These are phyloP conservation scores for Leptinotarsa undecemlineata DNA, from an alignment of 1,140 invertebrate species.

Conservation along the genomic window DNA sequence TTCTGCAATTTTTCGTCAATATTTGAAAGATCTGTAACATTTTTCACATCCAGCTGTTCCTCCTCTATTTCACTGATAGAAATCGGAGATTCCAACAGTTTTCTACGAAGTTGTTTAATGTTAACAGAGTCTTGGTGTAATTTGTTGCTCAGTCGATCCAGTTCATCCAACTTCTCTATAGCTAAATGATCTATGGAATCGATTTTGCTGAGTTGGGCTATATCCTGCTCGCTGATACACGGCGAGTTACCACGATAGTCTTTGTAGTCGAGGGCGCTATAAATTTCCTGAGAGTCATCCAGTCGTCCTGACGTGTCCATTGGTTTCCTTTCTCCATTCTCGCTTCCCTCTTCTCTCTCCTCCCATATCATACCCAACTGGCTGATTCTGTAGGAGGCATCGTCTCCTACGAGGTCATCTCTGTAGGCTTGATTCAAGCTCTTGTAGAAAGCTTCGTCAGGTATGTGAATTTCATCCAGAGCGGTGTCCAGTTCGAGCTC, in stretches of 20 bases:
- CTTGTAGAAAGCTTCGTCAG: constrained; percentile 86
- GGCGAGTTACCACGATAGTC: constrained; percentile 75
- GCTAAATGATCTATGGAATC: constrained; percentile 76
- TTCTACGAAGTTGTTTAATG: constrained; percentile 73
- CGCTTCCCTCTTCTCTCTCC: constrained; percentile 61
- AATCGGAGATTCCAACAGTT: constrained; percentile 64
- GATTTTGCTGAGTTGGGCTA: constrained; percentile 73
- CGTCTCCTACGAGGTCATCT: constrained; percentile 72
- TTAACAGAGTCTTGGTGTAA: constrained; percentile 78
- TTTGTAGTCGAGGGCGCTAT: constrained; percentile 78
- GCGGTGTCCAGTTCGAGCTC: constrained; percentile 58
- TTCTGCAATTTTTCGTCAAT: constrained; percentile 72
- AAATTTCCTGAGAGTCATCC: constrained; percentile 68
- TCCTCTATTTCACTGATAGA: constrained; percentile 56
- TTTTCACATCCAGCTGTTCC: constrained; percentile 56
- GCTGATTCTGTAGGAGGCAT: constrained; percentile 63
- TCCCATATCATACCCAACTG: constrained; percentile 85
- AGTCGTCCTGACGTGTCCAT: constrained; percentile 53
- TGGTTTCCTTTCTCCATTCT: constrained; percentile 55
- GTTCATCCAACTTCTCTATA: constrained; percentile 76
- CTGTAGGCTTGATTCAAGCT: constrained; percentile 85
- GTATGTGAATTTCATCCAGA: constrained; percentile 62
- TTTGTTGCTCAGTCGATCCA: constrained; percentile 74
- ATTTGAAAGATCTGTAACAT: constrained; percentile 65
- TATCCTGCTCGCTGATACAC: constrained; percentile 76